phyloP scores from a whole-genome alignment of 2,888 invertebrate species.

The Perizoma flavofasciatum region DNA sequence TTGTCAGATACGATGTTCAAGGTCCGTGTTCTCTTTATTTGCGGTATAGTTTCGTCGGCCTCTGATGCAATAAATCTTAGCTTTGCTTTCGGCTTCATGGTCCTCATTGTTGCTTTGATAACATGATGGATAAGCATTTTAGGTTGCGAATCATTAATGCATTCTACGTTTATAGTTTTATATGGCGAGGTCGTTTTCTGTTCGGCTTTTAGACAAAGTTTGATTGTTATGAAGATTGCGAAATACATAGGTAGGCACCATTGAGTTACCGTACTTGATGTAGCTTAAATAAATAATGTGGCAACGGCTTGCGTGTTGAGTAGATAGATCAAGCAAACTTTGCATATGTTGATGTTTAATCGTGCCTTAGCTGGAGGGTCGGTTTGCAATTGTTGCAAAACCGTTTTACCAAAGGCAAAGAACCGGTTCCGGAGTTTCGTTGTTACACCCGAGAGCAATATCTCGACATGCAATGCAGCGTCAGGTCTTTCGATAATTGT shows the following conservation, averaged over 20 bases:
- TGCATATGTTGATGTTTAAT: slow-evolving; percentile 28
- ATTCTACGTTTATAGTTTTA: slow-evolving; percentile 60
- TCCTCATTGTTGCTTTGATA: slow-evolving; percentile 78
- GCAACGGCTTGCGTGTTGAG: slow-evolving; percentile 25
- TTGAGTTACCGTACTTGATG: slow-evolving; percentile 5
- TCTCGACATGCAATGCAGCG: slow-evolving; percentile 46
- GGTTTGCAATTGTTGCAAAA: slow-evolving; percentile 63
- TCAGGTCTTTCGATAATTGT: slow-evolving; percentile 61
- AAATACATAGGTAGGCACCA: slow-evolving; percentile 13
- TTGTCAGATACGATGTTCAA: slow-evolving; percentile 82
- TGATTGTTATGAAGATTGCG: slow-evolving; percentile 35
- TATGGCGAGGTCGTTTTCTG: slow-evolving; percentile 53
- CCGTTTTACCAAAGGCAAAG: slow-evolving; percentile 61
- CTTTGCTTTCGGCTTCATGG: slow-evolving; percentile 74
- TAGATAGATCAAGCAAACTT: slow-evolving; percentile 33
- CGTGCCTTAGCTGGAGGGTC: slow-evolving; percentile 32
- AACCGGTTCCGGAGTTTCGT: slow-evolving; percentile 64
- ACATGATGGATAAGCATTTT: slow-evolving; percentile 75
- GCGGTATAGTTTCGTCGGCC: slow-evolving; percentile 81
- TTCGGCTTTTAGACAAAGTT: slow-evolving; percentile 38
- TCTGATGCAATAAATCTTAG: slow-evolving; percentile 79
- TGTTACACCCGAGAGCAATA: slow-evolving; percentile 45
- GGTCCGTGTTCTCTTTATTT: slow-evolving; percentile 82
- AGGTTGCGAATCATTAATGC: slow-evolving; percentile 62
- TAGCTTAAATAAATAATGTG: slow-evolving; percentile 18